Conservation (phyloP, 2,113 vertebrate genomes). For the Aspidoscelis tigris region DNA sequence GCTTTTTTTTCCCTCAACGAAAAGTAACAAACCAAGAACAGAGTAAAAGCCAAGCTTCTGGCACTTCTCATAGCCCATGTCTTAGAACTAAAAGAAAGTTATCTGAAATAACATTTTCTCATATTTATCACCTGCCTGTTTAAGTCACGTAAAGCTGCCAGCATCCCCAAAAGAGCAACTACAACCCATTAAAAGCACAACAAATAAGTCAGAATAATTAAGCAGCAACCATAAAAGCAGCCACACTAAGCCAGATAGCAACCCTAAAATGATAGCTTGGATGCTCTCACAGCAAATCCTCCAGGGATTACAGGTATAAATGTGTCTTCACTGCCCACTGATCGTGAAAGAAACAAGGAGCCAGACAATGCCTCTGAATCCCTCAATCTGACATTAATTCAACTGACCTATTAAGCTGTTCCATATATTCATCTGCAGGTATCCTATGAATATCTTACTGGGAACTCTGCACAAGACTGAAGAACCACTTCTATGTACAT, state of each 20-base stretch:
- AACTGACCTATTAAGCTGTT: neutral
- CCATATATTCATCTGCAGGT: neutral
- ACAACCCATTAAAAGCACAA: neutral
- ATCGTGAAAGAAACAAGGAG: neutral
- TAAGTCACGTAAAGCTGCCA: neutral
- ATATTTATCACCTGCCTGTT: neutral
- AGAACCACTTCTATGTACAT: neutral
- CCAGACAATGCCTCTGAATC: neutral
- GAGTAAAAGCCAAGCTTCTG: neutral
- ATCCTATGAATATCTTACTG: neutral
- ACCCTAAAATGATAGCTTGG: neutral
- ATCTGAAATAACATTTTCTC: neutral
- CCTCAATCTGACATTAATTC: neutral
- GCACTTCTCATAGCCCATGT: too few species aligned
- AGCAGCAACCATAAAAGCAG: neutral
- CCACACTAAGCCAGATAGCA: neutral
- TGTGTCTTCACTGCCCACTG: neutral
- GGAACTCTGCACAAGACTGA: neutral
- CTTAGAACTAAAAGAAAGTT: neutral
- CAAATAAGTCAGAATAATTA: neutral
- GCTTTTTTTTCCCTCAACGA: neutral
- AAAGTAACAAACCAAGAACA: neutral
- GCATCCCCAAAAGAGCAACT: neutral
- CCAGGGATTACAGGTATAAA: neutral
- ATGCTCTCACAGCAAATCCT: neutral